phyloP scores from a whole-genome alignment of 2,113 vertebrate genomes.

The Corvus moneduloides region DNA sequence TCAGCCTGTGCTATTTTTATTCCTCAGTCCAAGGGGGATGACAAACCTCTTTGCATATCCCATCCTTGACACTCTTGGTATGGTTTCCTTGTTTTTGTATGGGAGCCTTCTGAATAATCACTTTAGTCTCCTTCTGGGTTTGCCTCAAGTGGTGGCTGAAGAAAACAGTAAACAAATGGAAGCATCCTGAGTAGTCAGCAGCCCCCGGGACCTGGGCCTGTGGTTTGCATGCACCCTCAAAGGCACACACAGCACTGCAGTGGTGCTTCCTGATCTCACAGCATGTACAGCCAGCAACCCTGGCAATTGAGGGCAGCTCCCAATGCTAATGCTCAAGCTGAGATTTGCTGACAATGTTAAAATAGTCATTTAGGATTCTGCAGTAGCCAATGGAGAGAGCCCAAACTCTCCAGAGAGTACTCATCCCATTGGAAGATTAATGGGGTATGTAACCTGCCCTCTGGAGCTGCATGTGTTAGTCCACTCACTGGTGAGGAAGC shows the following conservation, averaged over 20 bases:
- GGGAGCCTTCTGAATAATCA: neutral
- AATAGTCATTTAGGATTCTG: neutral
- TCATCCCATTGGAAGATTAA: neutral
- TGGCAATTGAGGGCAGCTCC: neutral
- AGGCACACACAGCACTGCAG: neutral
- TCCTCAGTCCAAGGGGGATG: neutral
- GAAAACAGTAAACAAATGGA: neutral
- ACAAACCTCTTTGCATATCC: neutral
- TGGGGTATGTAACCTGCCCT: neutral
- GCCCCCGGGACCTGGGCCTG: neutral
- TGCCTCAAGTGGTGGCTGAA: neutral
- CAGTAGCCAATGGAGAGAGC: neutral
- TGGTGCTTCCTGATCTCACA: neutral
- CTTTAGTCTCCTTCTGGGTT: neutral
- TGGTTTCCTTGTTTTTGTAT: neutral
- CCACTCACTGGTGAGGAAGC: neutral
- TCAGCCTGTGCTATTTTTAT: neutral
- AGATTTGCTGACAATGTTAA: neutral
- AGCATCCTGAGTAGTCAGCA: neutral
- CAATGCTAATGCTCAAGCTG: neutral
- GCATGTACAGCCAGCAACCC: accelerated
- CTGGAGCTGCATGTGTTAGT: neutral
- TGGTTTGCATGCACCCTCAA: neutral
- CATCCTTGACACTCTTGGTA: neutral
- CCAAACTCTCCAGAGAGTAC: neutral